These are phyloP conservation scores for Thera obeliscata DNA, from an alignment of 2,888 invertebrate species.

Conservation along the genomic window DNA sequence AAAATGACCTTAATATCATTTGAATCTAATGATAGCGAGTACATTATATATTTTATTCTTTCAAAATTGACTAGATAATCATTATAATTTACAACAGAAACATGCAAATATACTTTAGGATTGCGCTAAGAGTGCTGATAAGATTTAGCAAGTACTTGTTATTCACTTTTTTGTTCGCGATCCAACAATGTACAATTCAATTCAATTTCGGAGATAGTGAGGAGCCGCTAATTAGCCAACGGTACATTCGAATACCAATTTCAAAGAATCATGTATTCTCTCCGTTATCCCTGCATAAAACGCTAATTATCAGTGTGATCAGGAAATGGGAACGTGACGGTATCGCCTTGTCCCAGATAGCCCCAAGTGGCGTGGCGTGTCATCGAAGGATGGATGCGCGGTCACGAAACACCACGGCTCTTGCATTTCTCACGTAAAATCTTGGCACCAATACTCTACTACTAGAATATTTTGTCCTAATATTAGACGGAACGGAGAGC, in stretches of 20 bases:
- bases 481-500: background rate
- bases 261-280: conserved; percentile 32
- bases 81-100: no score
- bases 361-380: conserved; percentile 74
- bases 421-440: conserved; percentile 39
- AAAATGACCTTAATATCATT: no score
- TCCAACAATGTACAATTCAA: conserved; percentile 26
- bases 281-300: conserved; percentile 33
- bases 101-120: background rate
- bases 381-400: conserved; percentile 60
- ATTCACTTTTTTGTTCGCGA: conserved; percentile 21
- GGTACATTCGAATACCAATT: conserved; percentile 36
- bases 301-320: conserved; percentile 48
- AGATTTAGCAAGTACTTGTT: conserved; percentile 27
- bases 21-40: no score
- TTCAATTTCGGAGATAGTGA: conserved; percentile 25
- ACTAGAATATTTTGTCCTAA: background rate
- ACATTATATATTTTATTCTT: no score
- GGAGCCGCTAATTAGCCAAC: conserved; percentile 39
- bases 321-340: conserved; percentile 67
- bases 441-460: conserved; percentile 29
- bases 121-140: conserved; percentile 6
- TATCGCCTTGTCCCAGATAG: conserved; percentile 76
- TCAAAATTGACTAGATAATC: no score
- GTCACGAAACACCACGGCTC: conserved; percentile 65